A percentile compares a stretch with the other conserved stretches of the same genome.
Evolutionary conservation across 2,888 invertebrate species (phyloP).

Genomic region (Epinotia bilunana): DNA sequence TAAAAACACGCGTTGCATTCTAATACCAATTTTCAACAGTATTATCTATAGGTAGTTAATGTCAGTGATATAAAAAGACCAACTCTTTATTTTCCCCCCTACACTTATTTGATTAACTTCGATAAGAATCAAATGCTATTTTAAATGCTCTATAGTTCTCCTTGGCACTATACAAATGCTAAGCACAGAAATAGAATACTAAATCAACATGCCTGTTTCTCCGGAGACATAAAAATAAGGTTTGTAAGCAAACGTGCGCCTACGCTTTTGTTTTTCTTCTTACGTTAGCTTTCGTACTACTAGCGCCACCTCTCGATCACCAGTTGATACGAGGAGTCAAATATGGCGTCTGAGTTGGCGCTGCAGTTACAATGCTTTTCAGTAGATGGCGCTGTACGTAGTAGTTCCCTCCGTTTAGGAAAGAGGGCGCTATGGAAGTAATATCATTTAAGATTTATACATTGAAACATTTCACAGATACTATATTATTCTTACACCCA

Average conservation of each 20-base stretch:
- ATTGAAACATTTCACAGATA: background rate
- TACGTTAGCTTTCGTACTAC: conserved; percentile 36
- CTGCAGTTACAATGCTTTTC: conserved; percentile 50
- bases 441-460: background rate
- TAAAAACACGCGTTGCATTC: background rate
- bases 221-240: conserved; percentile 49
- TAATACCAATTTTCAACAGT: background rate
- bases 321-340: conserved; percentile 32
- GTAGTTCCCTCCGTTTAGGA: conserved; percentile 46
- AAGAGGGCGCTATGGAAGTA: conserved; percentile 58
- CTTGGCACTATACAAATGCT: conserved; percentile 22
- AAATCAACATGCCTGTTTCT: conserved; percentile 45
- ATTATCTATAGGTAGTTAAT: background rate
- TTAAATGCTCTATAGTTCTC: conserved; percentile 11
- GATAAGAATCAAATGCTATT: background rate
- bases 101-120: background rate
- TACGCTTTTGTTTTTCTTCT: conserved; percentile 51
- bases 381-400: conserved; percentile 57
- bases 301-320: conserved; percentile 66
- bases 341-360: background rate
- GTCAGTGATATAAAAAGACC: background rate
- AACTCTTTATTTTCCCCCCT: background rate
- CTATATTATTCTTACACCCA: background rate
- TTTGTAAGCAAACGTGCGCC: conserved; percentile 57
- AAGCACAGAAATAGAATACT: conserved; percentile 42